Conservation (phyloP, 2,888 invertebrate species). For the Drosophila testacea region DNA sequence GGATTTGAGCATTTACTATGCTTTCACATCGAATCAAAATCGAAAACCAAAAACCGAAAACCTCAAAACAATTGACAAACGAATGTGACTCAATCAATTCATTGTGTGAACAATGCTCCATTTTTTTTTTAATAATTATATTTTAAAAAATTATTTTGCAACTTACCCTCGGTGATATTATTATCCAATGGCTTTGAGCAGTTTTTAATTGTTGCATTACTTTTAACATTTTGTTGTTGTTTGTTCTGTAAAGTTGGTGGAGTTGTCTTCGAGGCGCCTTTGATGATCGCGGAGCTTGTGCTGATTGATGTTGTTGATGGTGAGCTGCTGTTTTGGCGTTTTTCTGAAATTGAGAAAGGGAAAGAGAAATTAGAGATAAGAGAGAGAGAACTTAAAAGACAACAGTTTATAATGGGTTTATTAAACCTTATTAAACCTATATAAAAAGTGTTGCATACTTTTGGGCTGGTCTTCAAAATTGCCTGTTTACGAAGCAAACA, state of each 20-base stretch:
- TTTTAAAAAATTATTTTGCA: constrained; percentile 11
- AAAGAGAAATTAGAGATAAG: background rate
- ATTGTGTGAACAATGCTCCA: constrained; percentile 11
- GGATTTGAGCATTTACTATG: constrained; percentile 47
- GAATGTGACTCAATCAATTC: constrained; percentile 9
- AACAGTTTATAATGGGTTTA: too few relatives aligned
- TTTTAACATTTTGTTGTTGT: constrained; percentile 37
- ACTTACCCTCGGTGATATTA: constrained; percentile 63
- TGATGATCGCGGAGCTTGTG: constrained; percentile 13
- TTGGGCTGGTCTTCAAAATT: constrained; percentile 13
- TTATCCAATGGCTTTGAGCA: constrained; percentile 36
- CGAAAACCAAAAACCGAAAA: background rate
- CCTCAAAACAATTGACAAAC: constrained; percentile 39
- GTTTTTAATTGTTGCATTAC: constrained; percentile 38
- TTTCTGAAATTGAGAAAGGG: constrained; percentile 46
- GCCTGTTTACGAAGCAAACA: background rate
- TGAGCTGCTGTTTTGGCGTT: constrained; percentile 48
- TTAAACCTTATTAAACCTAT: too few relatives aligned
- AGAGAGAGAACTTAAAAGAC: too few relatives aligned
- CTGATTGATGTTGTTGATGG: constrained; percentile 12
- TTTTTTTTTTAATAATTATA: background rate
- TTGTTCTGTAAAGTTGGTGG: background rate
- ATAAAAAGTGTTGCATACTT: constrained; percentile 43
- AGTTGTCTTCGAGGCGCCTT: constrained; percentile 26
- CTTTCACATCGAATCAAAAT: constrained; percentile 52